These are phyloP conservation scores for Steinernema hermaphroditum DNA, from an alignment of 2,888 invertebrate species.

Conservation along the genomic window DNA sequence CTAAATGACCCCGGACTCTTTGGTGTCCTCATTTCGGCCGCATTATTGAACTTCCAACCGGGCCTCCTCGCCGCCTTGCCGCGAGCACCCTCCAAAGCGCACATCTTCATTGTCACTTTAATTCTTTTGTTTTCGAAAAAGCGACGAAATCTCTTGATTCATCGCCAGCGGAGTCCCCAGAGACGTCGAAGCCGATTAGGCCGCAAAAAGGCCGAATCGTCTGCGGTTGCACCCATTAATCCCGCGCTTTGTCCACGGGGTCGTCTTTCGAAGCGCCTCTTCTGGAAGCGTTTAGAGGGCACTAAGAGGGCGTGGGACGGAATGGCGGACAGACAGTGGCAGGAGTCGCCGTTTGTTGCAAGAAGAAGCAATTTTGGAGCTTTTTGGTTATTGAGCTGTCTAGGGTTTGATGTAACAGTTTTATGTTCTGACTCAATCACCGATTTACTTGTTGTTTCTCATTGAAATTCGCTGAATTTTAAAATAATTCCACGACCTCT, in stretches of 20 bases:
- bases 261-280: background rate
- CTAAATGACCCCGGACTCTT: too few relatives aligned
- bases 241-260: background rate
- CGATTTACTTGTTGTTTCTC: too few relatives aligned
- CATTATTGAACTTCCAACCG: too few relatives aligned
- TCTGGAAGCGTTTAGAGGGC: background rate
- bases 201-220: background rate
- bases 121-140: slow-evolving; percentile 3
- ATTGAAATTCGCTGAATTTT: too few relatives aligned
- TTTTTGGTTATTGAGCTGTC: too few relatives aligned
- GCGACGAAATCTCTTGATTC: slow-evolving; percentile 1
- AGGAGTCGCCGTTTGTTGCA: background rate
- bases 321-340: background rate
- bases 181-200: background rate
- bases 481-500: too few relatives aligned
- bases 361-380: background rate
- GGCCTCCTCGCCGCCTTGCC: background rate
- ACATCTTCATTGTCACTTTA: background rate
- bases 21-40: too few relatives aligned
- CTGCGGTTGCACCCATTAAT: slow-evolving; percentile 15
- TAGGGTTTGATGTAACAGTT: too few relatives aligned
- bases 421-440: too few relatives aligned
- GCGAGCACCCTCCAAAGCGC: background rate
- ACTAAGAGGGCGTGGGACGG: slow-evolving; percentile 11
- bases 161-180: background rate